Evolutionary conservation across 2,888 invertebrate genomes (phyloP), one percentile per base, ranked within the genome.

Genomic region (Heterodera filipjevi): DNA sequence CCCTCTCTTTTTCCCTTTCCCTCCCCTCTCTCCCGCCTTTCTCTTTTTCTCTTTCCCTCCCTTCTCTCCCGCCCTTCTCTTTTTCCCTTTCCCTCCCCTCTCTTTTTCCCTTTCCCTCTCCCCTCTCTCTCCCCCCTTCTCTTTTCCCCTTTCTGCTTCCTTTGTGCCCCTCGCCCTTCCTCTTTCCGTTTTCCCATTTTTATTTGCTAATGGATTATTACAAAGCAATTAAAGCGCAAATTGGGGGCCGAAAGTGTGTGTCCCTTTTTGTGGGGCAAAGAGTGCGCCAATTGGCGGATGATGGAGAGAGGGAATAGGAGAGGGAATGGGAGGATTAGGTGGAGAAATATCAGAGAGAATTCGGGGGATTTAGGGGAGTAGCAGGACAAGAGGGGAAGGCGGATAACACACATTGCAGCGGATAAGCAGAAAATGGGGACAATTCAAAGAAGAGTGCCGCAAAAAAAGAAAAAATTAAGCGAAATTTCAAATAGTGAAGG

Each of bases 221-320:
- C 59, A 59, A 59, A 59, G 59, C 59, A 59, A 59, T 59, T 59
- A 59, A 59, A 59, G 59, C 59, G 27, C 59, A 59, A 59, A 59
- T 59, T 59, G 59, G 19, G 10, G 59, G 59, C n/a, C n/a, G 22
- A n/a, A 8, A 5, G 59, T 6, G 39, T 39, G 59, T 49, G 49
- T 49, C 49, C 49, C 59, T 59, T 27, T 59, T 59, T 59, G n/a
- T 59, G 27, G 59, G 59, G 59, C 27, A 59, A 59, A 59, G 49
- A 49, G 59, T 59, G 59, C 59, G 59, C 59, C 59, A 59, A 59
- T 27, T 59, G 59, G 10, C 59, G 27, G 59, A 39, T 12, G 39
- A 39, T 39, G 39, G 8, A 39, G 12, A 39, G 39, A 12, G 39
- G 6, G 8, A 6, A n/a, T 27, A 6, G 59, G 27, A 59, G 59